Evolutionary conservation across 2,888 invertebrate species (phyloP).

Genomic region (Rhagonycha lutea): DNA sequence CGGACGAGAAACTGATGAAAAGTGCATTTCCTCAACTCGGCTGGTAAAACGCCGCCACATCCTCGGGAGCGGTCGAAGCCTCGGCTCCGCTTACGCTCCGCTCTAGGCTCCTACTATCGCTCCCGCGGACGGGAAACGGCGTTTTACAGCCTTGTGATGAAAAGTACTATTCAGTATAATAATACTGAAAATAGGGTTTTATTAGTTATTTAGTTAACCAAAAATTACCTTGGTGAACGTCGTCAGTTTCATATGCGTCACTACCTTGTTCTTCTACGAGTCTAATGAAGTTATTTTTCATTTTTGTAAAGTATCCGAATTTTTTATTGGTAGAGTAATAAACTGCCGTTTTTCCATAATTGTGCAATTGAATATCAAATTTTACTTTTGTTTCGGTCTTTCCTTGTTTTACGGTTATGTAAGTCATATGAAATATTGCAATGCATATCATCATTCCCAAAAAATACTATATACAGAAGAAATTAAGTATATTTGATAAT

Average conservation of each 20-base stretch:
- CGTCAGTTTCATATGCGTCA: constrained; percentile 24
- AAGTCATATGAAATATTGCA: not conserved
- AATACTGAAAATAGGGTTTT: constrained; percentile 9
- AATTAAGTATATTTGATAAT: not conserved
- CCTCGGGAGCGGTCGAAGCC: too few species aligned
- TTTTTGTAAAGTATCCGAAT: not conserved
- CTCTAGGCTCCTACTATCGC: too few species aligned
- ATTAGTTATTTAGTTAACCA: too few species aligned
- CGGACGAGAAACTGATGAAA: too few species aligned
- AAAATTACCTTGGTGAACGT: constrained; percentile 34
- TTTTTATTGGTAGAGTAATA: constrained; percentile 39
- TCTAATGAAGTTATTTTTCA: constrained; percentile 34
- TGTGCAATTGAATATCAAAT: constrained; percentile 43
- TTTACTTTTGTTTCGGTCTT: not conserved
- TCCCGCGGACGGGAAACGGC: too few species aligned
- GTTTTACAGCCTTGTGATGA: too few species aligned
- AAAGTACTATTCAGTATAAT: too few species aligned
- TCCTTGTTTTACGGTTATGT: not conserved
- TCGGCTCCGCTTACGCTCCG: too few species aligned
- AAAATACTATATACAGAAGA: not conserved
- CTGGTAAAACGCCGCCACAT: too few species aligned
- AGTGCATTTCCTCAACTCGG: too few species aligned
- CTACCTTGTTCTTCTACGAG: constrained; percentile 34
- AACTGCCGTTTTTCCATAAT: constrained; percentile 42
- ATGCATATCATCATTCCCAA: not conserved